Evolutionary conservation across 2,888 invertebrate species (phyloP).

Genomic region (Amblyjoppa fuscipennis): DNA sequence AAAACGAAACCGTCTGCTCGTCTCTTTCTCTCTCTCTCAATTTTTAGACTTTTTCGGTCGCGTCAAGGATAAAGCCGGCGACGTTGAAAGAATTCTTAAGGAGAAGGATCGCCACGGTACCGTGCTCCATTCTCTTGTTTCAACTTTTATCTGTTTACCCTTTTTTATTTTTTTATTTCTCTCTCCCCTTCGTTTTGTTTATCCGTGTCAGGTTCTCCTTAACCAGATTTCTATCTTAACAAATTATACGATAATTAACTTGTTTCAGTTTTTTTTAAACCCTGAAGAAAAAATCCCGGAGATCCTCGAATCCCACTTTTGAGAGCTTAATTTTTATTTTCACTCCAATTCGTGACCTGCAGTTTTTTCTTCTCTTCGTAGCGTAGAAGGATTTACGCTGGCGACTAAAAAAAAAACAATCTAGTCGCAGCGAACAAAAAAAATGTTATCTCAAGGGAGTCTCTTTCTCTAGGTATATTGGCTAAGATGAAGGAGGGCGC

Average conservation of each 20-base stretch:
- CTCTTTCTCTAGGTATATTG: constrained; percentile 90
- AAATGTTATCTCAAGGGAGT: constrained; percentile 58
- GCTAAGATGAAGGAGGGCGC: constrained; percentile 99
- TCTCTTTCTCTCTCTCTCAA: constrained; percentile 34
- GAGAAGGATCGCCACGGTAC: constrained; percentile 96
- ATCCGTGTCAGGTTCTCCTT: not conserved
- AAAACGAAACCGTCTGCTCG: constrained; percentile 3
- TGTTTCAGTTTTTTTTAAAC: not conserved
- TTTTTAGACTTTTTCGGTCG: constrained; percentile 96
- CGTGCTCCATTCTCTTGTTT: constrained; percentile 72
- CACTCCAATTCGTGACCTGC: not conserved
- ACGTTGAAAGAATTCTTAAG: constrained; percentile 96
- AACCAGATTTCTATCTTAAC: not conserved
- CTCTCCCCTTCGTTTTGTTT: constrained; percentile 40
- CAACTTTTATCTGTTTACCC: constrained; percentile 43
- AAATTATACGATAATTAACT: not conserved
- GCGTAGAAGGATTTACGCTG: constrained; percentile 21
- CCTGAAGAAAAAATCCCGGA: not conserved
- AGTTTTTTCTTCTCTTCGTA: constrained; percentile 8
- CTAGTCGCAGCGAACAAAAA: constrained; percentile 24
- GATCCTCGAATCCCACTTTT: not conserved
- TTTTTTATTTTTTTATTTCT: constrained; percentile 45
- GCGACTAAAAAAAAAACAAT: not conserved
- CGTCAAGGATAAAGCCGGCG: constrained; percentile 98
- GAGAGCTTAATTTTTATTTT: constrained; percentile 1